These are phyloP conservation scores for Tanypteryx hageni DNA, from an alignment of 2,888 invertebrate genomes.

Conservation along the genomic window DNA sequence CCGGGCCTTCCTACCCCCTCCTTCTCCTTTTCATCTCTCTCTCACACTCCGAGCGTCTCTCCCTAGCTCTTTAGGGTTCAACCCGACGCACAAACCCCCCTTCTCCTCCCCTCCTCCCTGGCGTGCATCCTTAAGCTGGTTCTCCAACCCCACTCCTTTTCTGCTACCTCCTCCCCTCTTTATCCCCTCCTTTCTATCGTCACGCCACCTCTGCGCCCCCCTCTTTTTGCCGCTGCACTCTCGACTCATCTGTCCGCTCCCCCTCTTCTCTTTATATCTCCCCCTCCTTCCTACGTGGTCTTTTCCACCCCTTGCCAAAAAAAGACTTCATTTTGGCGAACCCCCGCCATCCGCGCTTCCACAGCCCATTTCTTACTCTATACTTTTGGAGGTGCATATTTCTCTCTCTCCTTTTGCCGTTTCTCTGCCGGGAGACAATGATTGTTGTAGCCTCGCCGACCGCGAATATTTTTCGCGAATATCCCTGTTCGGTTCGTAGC, in stretches of 20 bases:
- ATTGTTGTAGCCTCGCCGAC: neutral
- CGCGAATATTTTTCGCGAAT: neutral
- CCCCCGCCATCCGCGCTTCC: neutral
- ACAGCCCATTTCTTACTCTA: neutral
- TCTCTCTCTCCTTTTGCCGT: neutral
- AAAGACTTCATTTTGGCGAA: constrained; percentile 18
- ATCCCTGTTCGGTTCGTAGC: no score
- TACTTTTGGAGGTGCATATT: neutral
- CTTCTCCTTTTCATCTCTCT: neutral
- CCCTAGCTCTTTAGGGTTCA: neutral
- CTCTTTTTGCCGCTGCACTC: constrained; percentile 5
- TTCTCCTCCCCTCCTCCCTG: neutral
- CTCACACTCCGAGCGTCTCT: neutral
- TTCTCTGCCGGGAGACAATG: neutral
- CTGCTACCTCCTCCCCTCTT: neutral
- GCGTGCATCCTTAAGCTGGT: constrained; percentile 32
- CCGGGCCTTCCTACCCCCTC: neutral
- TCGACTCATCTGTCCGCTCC: constrained; percentile 43
- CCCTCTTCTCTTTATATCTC: neutral
- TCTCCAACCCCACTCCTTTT: neutral
- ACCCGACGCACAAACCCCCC: neutral
- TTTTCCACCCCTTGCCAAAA: neutral
- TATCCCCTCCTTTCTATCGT: neutral
- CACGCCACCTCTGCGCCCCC: neutral
- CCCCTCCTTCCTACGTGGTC: neutral